phyloP scores from a whole-genome alignment of 2,888 invertebrate genomes.

The Apamea monoglypha region DNA sequence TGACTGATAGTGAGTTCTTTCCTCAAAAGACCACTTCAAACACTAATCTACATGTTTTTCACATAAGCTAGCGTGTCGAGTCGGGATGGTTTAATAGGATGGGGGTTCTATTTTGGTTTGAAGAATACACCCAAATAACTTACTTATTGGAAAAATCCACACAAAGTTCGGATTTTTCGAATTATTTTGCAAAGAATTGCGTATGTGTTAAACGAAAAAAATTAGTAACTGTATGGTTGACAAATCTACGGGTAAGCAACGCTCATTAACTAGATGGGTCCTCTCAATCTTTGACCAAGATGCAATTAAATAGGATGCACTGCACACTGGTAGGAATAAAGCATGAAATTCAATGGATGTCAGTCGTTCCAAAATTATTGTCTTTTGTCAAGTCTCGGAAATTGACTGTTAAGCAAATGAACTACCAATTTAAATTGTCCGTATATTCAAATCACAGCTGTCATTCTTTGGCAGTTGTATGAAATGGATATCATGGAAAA shows the following conservation, averaged over 20 bases:
- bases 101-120: too few species aligned
- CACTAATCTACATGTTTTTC: too few species aligned
- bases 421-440: background rate
- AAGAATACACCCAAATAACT: too few species aligned
- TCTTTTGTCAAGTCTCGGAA: background rate
- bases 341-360: background rate
- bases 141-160: background rate
- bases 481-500: background rate
- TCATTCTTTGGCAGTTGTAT: background rate
- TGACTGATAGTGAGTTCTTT: too few species aligned
- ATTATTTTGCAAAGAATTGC: background rate
- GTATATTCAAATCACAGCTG: background rate
- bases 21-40: too few species aligned
- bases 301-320: constrained; percentile 20
- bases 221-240: constrained; percentile 15
- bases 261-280: constrained; percentile 43
- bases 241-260: constrained; percentile 29
- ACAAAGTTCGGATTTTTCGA: background rate
- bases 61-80: too few species aligned
- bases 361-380: background rate
- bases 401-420: background rate
- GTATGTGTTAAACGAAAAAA: background rate
- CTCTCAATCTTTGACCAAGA: constrained; percentile 14
- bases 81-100: too few species aligned
- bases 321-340: background rate